Evolutionary conservation across 2,113 vertebrate species (phyloP).

Genomic region (Hemiscyllium ocellatum): DNA sequence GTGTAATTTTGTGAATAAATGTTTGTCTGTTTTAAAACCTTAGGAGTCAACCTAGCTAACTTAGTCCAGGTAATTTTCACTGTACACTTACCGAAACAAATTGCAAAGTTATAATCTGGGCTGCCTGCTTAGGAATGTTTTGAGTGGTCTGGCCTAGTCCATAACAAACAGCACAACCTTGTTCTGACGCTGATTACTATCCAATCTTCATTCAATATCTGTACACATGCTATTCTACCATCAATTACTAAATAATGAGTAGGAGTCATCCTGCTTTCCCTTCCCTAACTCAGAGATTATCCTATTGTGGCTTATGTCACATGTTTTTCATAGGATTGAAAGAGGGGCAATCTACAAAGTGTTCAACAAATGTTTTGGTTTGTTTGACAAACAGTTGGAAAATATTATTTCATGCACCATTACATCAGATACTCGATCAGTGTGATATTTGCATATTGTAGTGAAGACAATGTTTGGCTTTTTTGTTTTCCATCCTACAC

Average conservation of each 20-base stretch:
- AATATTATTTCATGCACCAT: background rate
- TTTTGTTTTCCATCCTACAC: background rate
- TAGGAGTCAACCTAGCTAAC: too few relatives aligned
- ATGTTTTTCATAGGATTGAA: background rate
- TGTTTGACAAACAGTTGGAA: too few relatives aligned
- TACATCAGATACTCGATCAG: background rate
- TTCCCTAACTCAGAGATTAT: background rate
- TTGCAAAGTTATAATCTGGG: too few relatives aligned
- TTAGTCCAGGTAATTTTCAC: too few relatives aligned
- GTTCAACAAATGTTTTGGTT: background rate
- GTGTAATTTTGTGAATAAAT: too few relatives aligned
- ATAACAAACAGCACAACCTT: too few relatives aligned
- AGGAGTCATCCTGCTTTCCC: background rate
- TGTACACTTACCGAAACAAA: too few relatives aligned
- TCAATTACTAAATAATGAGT: background rate
- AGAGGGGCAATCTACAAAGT: background rate
- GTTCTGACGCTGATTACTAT: background rate
- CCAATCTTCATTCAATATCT: background rate
- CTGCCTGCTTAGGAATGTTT: too few relatives aligned
- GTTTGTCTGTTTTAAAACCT: too few relatives aligned
- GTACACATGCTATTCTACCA: background rate
- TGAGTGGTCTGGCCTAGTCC: too few relatives aligned
- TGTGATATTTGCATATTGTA: background rate
- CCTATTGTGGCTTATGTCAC: background rate
- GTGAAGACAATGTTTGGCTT: background rate